These are phyloP conservation scores for Temnopleurus reevesii DNA, from an alignment of 53 echinoderm and acorn worm species.

Conservation along the genomic window DNA sequence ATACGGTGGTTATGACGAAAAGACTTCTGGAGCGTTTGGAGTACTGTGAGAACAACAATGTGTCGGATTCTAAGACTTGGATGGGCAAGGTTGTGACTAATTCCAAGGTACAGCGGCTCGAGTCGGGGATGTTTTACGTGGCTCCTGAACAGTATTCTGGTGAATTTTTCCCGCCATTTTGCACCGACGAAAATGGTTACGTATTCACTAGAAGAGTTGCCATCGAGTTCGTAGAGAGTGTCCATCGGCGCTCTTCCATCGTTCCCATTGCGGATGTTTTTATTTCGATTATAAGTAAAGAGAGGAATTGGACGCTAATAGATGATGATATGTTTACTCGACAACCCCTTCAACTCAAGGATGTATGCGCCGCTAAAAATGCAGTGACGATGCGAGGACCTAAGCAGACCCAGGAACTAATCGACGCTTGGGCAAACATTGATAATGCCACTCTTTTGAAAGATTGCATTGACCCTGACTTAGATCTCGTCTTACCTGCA, in stretches of 20 bases:
- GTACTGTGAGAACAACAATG: background rate
- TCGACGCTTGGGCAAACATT: background rate
- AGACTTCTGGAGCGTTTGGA: slow-evolving; percentile 16
- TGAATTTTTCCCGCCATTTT: slow-evolving; percentile 30
- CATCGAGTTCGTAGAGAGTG: slow-evolving; percentile 6
- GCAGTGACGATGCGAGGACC: slow-evolving; percentile 69
- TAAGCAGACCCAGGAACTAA: slow-evolving; percentile 28
- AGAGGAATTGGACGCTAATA: slow-evolving; percentile 64
- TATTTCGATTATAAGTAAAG: slow-evolving; percentile 67
- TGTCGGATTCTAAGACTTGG: slow-evolving; percentile 3
- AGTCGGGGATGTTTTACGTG: slow-evolving; percentile 9
- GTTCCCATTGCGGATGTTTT: slow-evolving; percentile 78
- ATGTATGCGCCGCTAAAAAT: slow-evolving; percentile 61
- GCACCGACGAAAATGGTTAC: slow-evolving; percentile 57
- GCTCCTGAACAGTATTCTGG: background rate
- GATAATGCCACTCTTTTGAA: background rate
- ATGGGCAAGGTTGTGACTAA: background rate
- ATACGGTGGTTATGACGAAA: background rate
- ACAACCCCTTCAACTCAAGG: slow-evolving; percentile 42
- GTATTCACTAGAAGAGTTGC: slow-evolving; percentile 18
- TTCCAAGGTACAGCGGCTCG: background rate
- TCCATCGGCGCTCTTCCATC: slow-evolving; percentile 20
- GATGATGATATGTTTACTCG: slow-evolving; percentile 71
- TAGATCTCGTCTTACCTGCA: slow-evolving; percentile 58
- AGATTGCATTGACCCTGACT: slow-evolving; percentile 45